phyloP scores from a whole-genome alignment of 2,797 vertebrate genomes.

The Heteromormyrus szaboi region DNA sequence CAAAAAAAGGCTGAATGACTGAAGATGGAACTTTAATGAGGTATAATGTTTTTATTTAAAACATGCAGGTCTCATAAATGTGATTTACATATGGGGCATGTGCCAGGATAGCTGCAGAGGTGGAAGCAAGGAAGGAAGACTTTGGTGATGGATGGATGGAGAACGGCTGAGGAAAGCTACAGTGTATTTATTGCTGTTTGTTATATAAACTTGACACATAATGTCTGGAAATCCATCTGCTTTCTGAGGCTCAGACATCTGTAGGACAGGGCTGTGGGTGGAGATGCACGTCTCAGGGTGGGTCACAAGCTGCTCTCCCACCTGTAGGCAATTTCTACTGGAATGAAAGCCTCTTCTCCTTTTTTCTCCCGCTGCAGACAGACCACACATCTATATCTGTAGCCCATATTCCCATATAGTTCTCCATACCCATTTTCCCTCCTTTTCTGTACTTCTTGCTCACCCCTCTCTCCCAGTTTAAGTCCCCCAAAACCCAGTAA shows the following conservation, averaged over 20 bases:
- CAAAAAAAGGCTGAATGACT: background rate
- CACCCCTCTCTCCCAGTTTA: background rate
- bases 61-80: background rate
- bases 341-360: background rate
- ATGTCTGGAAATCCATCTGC: background rate
- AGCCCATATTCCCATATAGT: background rate
- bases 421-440: background rate
- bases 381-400: background rate
- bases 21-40: background rate
- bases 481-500: background rate
- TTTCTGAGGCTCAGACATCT: background rate
- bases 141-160: background rate
- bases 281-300: background rate
- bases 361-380: background rate
- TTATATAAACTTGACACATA: background rate
- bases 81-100: background rate
- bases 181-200: background rate
- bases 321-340: background rate
- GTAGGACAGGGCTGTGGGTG: background rate
- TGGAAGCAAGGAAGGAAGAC: background rate
- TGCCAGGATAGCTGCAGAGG: background rate
- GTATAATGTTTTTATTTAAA: background rate
- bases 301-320: background rate
- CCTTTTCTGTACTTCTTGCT: background rate
- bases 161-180: background rate